Percentiles rank a stretch among this genome's conserved stretches.
These are phyloP conservation scores for Brachyptera risi DNA, from an alignment of 2,888 invertebrate genomes.

Conservation along the genomic window DNA sequence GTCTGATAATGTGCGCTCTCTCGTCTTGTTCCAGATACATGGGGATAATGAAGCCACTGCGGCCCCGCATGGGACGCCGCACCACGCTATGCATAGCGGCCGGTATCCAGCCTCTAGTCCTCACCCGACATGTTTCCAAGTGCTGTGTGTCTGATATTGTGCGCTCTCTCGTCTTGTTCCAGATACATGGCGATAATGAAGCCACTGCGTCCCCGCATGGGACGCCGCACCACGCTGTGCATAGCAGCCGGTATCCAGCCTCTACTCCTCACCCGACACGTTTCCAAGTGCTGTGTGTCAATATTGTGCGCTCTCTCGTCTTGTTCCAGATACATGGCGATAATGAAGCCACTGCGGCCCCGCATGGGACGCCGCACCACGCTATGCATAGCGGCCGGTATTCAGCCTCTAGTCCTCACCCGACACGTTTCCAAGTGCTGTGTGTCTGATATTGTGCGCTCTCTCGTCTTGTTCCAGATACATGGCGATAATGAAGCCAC, in stretches of 20 bases:
- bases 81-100: not conserved
- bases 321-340: not conserved
- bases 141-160: too few species aligned
- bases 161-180: too few species aligned
- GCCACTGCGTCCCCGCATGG: not conserved
- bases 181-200: not conserved
- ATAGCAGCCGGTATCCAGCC: not conserved
- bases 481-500: not conserved
- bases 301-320: not conserved
- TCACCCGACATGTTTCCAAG: too few species aligned
- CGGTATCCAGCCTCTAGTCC: not conserved
- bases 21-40: not conserved
- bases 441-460: too few species aligned
- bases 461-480: not conserved
- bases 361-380: not conserved
- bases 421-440: not conserved
- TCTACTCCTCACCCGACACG: not conserved
- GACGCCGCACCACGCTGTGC: not conserved
- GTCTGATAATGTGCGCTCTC: not conserved
- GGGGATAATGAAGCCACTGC: not conserved
- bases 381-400: not conserved
- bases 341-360: not conserved
- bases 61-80: not conserved
- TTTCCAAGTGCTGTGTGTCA: not conserved
- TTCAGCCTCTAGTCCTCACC: not conserved